Percentiles rank a stretch among this genome's conserved stretches.
These are phyloP conservation scores for Lycia hirtaria DNA, from an alignment of 2,888 invertebrate species.

Conservation along the genomic window DNA sequence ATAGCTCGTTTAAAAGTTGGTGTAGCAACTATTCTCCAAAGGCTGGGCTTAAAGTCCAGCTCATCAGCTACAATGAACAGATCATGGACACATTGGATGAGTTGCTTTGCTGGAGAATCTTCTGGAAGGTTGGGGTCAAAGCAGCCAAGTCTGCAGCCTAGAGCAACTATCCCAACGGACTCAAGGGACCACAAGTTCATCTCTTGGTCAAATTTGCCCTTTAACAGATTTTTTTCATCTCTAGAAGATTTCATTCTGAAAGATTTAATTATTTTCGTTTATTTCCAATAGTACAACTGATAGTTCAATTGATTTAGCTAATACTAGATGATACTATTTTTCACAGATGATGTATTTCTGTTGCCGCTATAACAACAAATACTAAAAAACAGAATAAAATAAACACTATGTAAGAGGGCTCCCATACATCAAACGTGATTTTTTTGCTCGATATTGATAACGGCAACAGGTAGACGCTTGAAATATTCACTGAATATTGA, in stretches of 20 bases:
- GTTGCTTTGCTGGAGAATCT: constrained; percentile 61
- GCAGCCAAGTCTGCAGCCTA: constrained; percentile 71
- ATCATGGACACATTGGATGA: constrained; percentile 64
- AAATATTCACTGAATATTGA: too few relatives aligned
- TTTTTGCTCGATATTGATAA: too few relatives aligned
- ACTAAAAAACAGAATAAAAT: too few relatives aligned
- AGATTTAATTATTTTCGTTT: background rate
- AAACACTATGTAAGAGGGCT: too few relatives aligned
- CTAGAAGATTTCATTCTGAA: constrained; percentile 63
- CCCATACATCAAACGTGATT: too few relatives aligned
- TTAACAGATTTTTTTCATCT: constrained; percentile 59
- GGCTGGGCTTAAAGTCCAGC: constrained; percentile 63
- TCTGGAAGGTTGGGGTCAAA: constrained; percentile 57
- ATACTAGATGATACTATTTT: too few relatives aligned
- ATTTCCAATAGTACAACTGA: background rate
- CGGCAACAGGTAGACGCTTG: too few relatives aligned
- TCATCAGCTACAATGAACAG: constrained; percentile 59
- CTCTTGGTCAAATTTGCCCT: constrained; percentile 78
- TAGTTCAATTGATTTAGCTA: background rate
- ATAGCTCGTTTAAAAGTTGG: constrained; percentile 65
- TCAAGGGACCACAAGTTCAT: constrained; percentile 88
- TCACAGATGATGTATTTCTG: too few relatives aligned
- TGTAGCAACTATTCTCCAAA: constrained; percentile 64
- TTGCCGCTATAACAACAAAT: too few relatives aligned
- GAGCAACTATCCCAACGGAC: constrained; percentile 70